A percentile compares a stretch with the other conserved stretches of the same genome.
These are phyloP conservation scores for Cnemophilus loriae DNA, from an alignment of 2,113 vertebrate species.

Conservation along the genomic window DNA sequence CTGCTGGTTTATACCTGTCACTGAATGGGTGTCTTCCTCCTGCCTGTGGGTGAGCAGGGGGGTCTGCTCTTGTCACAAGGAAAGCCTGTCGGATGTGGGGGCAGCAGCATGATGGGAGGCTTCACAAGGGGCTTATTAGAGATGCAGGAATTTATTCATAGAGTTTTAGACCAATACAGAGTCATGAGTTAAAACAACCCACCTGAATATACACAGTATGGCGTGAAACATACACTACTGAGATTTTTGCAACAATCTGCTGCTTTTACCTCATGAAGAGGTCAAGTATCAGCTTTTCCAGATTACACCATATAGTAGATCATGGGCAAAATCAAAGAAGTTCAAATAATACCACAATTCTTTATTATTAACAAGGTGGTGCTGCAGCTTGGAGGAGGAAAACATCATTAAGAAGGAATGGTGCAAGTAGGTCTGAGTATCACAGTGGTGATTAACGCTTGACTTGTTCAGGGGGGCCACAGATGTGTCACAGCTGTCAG, in stretches of 20 bases:
- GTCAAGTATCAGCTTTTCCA: neutral
- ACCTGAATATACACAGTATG: neutral
- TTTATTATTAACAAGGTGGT: neutral
- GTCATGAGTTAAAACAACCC: neutral
- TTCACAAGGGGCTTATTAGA: neutral
- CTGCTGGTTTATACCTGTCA: neutral
- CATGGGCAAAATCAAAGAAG: neutral
- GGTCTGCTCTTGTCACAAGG: neutral
- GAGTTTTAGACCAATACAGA: neutral
- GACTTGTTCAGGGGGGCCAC: neutral
- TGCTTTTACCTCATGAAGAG: neutral
- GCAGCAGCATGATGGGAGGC: neutral
- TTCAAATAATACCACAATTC: neutral
- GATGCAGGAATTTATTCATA: neutral
- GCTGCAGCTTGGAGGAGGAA: neutral
- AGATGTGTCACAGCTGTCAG: neutral
- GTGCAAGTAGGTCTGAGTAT: neutral
- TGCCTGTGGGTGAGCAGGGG: neutral
- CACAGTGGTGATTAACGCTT: neutral
- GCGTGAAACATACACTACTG: fast-evolving
- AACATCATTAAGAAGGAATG: neutral
- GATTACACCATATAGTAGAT: neutral
- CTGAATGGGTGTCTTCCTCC: neutral
- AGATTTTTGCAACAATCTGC: neutral
- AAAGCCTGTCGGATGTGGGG: neutral